Evolutionary conservation across 1,140 invertebrate species (phyloP).

Genomic region (Macrobrachium rosenbergii): DNA sequence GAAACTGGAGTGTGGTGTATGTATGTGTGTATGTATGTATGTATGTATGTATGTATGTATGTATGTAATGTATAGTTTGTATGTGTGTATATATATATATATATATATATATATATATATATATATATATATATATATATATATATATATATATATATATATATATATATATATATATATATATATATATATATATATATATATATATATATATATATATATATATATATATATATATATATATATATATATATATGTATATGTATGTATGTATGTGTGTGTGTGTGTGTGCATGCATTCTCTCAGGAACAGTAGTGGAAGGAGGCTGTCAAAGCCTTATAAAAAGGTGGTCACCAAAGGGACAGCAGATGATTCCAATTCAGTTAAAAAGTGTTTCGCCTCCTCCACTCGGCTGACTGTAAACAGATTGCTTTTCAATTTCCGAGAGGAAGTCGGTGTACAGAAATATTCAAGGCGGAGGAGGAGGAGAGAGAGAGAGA

Average conservation of each 20-base stretch:
- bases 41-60: background rate
- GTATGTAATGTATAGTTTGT: background rate
- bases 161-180: slow-evolving; percentile 1
- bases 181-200: background rate
- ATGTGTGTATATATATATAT: background rate
- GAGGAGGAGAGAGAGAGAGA: too few relatives aligned
- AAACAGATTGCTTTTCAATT: too few relatives aligned
- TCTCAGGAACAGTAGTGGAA: background rate
- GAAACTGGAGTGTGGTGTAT: too few relatives aligned
- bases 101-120: background rate
- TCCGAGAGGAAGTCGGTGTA: too few relatives aligned
- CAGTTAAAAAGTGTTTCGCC: too few relatives aligned
- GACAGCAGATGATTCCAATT: too few relatives aligned
- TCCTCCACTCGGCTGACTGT: too few relatives aligned
- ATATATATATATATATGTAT: background rate
- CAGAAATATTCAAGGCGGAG: too few relatives aligned
- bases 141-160: background rate
- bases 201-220: background rate
- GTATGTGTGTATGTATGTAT: background rate
- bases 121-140: background rate
- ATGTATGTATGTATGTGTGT: background rate
- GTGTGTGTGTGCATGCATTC: background rate
- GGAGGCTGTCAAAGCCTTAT: too few relatives aligned
- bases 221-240: background rate
- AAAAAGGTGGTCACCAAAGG: too few relatives aligned